Evolutionary conservation across 2,888 invertebrate species (phyloP), one percentile per base, ranked within the genome.

Genomic region (Parnassius mnemosyne): DNA sequence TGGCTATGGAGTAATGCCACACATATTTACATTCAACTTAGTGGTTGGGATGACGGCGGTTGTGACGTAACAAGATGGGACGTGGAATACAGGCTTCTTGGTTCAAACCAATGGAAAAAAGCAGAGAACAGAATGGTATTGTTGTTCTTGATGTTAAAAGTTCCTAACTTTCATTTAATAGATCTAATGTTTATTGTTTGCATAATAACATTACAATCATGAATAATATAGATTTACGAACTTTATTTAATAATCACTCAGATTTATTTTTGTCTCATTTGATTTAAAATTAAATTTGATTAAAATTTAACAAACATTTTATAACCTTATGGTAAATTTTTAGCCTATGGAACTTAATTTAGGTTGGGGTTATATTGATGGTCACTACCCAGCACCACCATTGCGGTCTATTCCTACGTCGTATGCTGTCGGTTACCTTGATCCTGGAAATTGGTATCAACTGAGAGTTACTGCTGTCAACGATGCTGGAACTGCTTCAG

Each of bases 41-140:
- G 94, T 67, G 94, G 95, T 1, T 98, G 97, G 97, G 95, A 95
- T 59, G 95, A 95, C 72, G 96, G 96, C 1, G 97, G 97, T 10
- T 98, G 98, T 89, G 94, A 95, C 65, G 95, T 97, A 78, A 93
- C 93, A 53, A 95, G 95, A 69, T 97, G 96, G 90, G 95, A 96
- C 20, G 94, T 97, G 9, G 95, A 96, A 76, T 94, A 94, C 75
- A 90, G 94, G 54, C 86, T 92, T 0, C 79, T 94, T 10, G 93
- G 89, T 0, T 84, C 89, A 9, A 84, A 79, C 52, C 72, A 85
- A 1, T 93, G 93, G 92, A 83, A 83, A 25, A 74, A 84, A 60
- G 87, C 86, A 50, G 92, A 88, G 65, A 90, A 90, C 72, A 84
- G 79, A 77, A 88, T 89, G 20, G 91, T 91, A 55, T 16, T 3